These are phyloP conservation scores for Sinocyclocheilus anshuiensis DNA, from an alignment of 2,113 vertebrate species.

Conservation along the genomic window DNA sequence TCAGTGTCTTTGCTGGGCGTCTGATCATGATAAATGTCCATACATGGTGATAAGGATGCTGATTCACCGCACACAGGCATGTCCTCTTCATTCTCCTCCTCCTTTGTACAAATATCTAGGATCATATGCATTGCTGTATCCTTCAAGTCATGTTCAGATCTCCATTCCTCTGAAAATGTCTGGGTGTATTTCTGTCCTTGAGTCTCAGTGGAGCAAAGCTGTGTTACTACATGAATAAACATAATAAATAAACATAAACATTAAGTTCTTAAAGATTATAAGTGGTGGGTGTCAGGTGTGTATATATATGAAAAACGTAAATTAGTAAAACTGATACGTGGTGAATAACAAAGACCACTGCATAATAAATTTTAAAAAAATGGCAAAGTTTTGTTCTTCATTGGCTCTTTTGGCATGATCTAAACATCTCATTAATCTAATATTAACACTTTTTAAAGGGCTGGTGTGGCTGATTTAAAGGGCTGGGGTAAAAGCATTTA, in stretches of 20 bases:
- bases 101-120: conserved; percentile 30
- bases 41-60: conserved; percentile 3
- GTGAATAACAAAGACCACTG: background rate
- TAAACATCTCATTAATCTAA: background rate
- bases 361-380: background rate
- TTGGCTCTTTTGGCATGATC: background rate
- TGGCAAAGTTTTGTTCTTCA: background rate
- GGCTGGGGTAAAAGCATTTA: background rate
- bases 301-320: background rate
- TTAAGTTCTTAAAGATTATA: background rate
- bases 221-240: conserved; percentile 17
- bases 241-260: background rate
- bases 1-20: background rate
- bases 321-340: background rate
- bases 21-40: background rate
- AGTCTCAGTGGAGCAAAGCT: conserved; percentile 16
- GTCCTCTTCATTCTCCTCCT: background rate
- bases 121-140: conserved; percentile 45
- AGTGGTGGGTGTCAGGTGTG: background rate
- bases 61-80: background rate
- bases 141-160: background rate
- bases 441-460: too few species aligned
- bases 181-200: background rate
- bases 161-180: background rate
- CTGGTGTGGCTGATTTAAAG: too few species aligned